Percentiles rank a stretch among this genome's conserved stretches.
These are phyloP conservation scores for Gibbula magus DNA, from an alignment of 2,888 invertebrate genomes.

Conservation along the genomic window DNA sequence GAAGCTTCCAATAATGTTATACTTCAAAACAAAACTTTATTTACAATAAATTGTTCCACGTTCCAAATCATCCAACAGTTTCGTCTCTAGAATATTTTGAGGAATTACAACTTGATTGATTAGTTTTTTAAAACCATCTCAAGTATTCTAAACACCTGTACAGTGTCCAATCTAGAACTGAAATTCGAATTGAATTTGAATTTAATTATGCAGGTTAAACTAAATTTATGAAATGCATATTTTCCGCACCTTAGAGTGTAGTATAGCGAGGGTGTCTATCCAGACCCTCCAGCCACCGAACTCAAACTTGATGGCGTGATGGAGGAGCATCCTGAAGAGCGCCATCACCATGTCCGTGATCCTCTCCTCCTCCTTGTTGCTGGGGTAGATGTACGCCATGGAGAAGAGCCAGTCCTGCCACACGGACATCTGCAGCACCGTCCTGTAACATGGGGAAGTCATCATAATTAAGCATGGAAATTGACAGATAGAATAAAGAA, in stretches of 20 bases:
- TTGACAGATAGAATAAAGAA: no score
- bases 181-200: no score
- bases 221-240: background rate
- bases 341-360: constrained; percentile 99
- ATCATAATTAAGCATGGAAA: no score
- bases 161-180: no score
- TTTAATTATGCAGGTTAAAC: background rate
- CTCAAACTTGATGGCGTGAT: constrained; percentile 99
- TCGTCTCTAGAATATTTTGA: no score
- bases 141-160: no score
- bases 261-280: constrained; percentile 99
- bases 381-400: constrained; percentile 94
- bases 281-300: constrained; percentile 99
- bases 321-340: constrained; percentile 95
- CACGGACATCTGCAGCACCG: constrained; percentile 99
- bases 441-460: constrained; percentile 76
- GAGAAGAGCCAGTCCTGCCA: constrained; percentile 99
- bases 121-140: no score
- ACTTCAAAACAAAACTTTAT: no score
- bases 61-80: no score
- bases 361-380: constrained; percentile 94
- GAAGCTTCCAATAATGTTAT: no score
- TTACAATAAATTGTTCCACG: no score
- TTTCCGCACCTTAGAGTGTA: constrained; percentile 93
- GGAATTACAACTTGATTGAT: no score